These are phyloP conservation scores for Hippocampus guttulatus DNA, from an alignment of 2,113 vertebrate species.

Conservation along the genomic window DNA sequence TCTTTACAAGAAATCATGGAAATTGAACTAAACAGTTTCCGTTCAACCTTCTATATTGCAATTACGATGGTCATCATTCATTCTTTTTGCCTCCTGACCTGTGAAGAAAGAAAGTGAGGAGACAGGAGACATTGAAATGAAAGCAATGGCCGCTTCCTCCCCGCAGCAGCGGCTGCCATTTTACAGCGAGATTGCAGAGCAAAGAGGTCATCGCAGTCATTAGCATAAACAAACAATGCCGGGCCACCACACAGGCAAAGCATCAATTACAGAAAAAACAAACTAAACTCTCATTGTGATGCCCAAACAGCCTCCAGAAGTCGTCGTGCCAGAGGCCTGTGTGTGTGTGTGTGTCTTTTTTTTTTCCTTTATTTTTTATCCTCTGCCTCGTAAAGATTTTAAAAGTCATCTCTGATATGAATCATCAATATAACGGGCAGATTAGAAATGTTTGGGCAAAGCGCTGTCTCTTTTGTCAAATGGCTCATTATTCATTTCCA, in stretches of 20 bases:
- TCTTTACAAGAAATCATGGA: neutral
- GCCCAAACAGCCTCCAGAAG: constrained; percentile 46
- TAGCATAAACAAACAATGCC: constrained; percentile 74
- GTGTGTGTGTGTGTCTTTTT: no score
- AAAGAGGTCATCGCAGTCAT: constrained; percentile 68
- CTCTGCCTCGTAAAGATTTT: constrained; percentile 32
- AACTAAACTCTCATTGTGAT: constrained; percentile 57
- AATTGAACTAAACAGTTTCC: neutral
- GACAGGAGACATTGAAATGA: constrained; percentile 49
- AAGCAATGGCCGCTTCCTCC: constrained; percentile 64
- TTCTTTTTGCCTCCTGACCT: constrained; percentile 52
- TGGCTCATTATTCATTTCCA: constrained; percentile 66
- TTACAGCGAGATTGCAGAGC: constrained; percentile 67
- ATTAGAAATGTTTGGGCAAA: constrained; percentile 66
- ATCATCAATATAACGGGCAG: constrained; percentile 53
- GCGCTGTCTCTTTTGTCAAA: constrained; percentile 62
- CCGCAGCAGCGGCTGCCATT: constrained; percentile 67
- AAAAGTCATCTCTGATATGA: constrained; percentile 48
- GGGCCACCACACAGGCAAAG: constrained; percentile 40
- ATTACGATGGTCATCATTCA: constrained; percentile 21
- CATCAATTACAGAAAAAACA: constrained; percentile 65
- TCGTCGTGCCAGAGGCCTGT: constrained; percentile 20
- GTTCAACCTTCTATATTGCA: neutral
- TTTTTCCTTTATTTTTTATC: constrained; percentile 4
- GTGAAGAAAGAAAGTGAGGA: constrained; percentile 41